Conservation (phyloP, 1,140 invertebrate species). For the Vanessa atalanta region DNA sequence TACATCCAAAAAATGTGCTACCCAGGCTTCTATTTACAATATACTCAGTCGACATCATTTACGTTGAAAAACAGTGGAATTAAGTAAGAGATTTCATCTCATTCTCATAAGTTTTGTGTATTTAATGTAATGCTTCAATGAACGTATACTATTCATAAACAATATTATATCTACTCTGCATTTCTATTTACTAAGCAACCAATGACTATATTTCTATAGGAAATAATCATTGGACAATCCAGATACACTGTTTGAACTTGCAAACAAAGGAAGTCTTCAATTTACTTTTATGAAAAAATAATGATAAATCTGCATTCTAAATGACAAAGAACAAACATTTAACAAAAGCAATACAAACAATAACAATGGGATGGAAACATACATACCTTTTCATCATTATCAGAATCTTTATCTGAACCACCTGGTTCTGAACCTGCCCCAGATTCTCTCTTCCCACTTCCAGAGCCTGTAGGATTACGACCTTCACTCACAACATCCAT, state of each 20-base stretch:
- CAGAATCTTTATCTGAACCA: constrained; percentile 92
- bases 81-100: not conserved
- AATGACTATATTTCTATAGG: constrained; percentile 33
- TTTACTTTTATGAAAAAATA: constrained; percentile 39
- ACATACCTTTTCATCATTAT: constrained; percentile 94
- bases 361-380: constrained; percentile 1
- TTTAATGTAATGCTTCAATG: constrained; percentile 26
- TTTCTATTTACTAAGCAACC: constrained; percentile 64
- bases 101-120: constrained; percentile 8
- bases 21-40: not conserved
- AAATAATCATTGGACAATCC: constrained; percentile 71
- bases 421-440: constrained; percentile 90
- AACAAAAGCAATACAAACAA: constrained; percentile 37
- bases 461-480: constrained; percentile 82
- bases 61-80: not conserved
- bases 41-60: not conserved
- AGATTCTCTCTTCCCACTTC: constrained; percentile 80
- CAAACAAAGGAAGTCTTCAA: constrained; percentile 32
- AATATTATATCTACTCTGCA: constrained; percentile 63
- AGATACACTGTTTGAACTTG: constrained; percentile 63
- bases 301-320: constrained; percentile 43
- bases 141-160: constrained; percentile 27
- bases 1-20: constrained; percentile 23
- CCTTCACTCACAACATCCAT: constrained; percentile 88
- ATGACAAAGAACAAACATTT: constrained; percentile 41